Evolutionary conservation across 2,113 vertebrate species (phyloP).

Genomic region (Sinocyclocheilus grahami): DNA sequence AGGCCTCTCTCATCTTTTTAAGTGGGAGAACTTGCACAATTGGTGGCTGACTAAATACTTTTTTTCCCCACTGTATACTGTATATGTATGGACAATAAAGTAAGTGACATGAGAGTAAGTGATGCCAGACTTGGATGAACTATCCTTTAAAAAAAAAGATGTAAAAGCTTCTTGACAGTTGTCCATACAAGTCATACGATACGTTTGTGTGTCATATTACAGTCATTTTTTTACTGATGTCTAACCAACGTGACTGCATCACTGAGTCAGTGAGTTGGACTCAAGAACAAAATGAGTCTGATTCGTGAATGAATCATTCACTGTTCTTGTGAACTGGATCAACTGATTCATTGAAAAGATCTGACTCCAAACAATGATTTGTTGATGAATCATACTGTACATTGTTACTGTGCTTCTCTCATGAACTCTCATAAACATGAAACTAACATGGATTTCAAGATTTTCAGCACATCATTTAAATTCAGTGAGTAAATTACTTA

Average conservation of each 20-base stretch:
- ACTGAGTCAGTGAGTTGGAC: neutral
- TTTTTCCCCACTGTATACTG: too few species aligned
- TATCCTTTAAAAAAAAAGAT: neutral
- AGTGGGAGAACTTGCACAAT: too few species aligned
- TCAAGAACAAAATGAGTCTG: neutral
- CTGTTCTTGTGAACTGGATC: neutral
- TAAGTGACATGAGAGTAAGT: neutral
- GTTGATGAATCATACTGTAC: neutral
- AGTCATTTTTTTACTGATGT: neutral
- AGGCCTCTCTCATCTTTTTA: too few species aligned
- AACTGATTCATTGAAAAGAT: neutral
- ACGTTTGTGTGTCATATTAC: neutral
- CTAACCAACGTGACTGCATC: neutral
- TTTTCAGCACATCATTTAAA: neutral
- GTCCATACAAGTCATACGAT: neutral
- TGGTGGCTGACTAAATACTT: too few species aligned
- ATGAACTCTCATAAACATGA: neutral
- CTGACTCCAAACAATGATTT: neutral
- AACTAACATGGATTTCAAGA: neutral
- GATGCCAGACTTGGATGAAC: neutral
- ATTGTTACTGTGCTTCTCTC: neutral
- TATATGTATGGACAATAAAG: too few species aligned
- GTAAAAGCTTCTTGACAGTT: neutral
- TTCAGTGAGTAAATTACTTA: neutral
- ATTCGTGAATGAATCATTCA: neutral